Percentiles rank a stretch among this genome's conserved stretches.
Evolutionary conservation across 2,888 invertebrate species (phyloP).

Genomic region (Drosophila anomalata): DNA sequence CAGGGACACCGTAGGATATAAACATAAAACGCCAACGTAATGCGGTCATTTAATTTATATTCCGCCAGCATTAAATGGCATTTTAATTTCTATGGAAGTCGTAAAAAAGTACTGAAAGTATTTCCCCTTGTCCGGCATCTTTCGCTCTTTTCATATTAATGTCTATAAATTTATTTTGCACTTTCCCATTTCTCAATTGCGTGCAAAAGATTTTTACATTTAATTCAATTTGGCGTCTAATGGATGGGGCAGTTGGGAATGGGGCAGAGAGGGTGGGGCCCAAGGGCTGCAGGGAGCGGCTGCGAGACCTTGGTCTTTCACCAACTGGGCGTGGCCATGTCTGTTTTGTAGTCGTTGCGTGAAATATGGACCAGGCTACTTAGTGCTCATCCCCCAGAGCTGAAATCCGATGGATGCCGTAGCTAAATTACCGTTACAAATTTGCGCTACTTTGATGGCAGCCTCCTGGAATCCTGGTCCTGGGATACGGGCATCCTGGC

Average conservation of each 20-base stretch:
- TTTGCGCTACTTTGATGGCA: constrained; percentile 49
- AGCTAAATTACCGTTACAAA: constrained; percentile 52
- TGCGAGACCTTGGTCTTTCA: not conserved
- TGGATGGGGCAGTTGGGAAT: constrained; percentile 1
- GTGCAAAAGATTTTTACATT: constrained; percentile 56
- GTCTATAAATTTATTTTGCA: constrained; percentile 50
- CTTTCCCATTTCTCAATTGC: constrained; percentile 48
- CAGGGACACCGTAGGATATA: constrained; percentile 27
- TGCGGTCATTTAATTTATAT: constrained; percentile 48
- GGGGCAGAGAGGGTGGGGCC: not conserved
- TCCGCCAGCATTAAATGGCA: constrained; percentile 46
- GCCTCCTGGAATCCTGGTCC: not conserved
- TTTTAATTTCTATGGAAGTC: constrained; percentile 60
- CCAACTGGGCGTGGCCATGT: constrained; percentile 43
- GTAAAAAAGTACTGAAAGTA: constrained; percentile 44
- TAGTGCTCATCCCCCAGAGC: constrained; percentile 28
- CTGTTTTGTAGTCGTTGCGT: constrained; percentile 52
- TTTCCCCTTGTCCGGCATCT: not conserved
- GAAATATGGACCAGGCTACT: constrained; percentile 47
- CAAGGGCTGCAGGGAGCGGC: constrained; percentile 5
- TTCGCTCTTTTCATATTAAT: constrained; percentile 38
- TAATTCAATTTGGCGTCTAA: constrained; percentile 59
- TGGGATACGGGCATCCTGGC: constrained; percentile 9
- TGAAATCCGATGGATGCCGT: constrained; percentile 29
- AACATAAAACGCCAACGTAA: constrained; percentile 39